Percentiles rank a stretch among this genome's conserved stretches.
Evolutionary conservation across 2,113 vertebrate species (phyloP).

Genomic region (Oryzias curvinotus): DNA sequence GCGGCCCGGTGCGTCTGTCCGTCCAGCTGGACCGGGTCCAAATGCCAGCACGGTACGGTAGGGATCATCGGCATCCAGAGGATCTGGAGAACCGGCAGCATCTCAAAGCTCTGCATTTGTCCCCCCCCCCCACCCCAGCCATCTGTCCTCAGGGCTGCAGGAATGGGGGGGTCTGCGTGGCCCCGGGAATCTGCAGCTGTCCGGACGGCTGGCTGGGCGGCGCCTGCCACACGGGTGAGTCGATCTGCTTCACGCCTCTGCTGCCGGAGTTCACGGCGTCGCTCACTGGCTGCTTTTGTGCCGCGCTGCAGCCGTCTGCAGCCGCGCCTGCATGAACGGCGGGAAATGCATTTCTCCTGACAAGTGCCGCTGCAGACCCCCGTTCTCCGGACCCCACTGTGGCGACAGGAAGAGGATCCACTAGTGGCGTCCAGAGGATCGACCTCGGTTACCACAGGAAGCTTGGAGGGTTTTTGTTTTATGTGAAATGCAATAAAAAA

Average conservation of each 20-base stretch:
- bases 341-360: constrained; percentile 85
- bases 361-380: constrained; percentile 79
- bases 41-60: constrained; percentile 88
- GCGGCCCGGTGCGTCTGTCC: constrained; percentile 83
- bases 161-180: constrained; percentile 83
- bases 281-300: background rate
- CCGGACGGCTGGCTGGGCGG: constrained; percentile 84
- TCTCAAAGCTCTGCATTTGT: background rate
- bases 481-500: too few species aligned
- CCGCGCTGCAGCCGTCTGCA: constrained; percentile 77
- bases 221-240: constrained; percentile 84
- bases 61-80: background rate
- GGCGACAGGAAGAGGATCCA: constrained; percentile 70
- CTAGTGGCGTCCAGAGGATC: background rate
- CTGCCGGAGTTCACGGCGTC: background rate
- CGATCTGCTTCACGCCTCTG: background rate
- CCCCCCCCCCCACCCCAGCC: constrained; percentile 70
- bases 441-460: too few species aligned
- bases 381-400: constrained; percentile 77
- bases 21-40: constrained; percentile 84
- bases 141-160: constrained; percentile 85
- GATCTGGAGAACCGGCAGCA: background rate
- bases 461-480: too few species aligned
- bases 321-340: constrained; percentile 79
- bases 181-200: constrained; percentile 89